Conservation (phyloP, 2,888 invertebrate genomes). For the Ichneumoninae sp. region DNA sequence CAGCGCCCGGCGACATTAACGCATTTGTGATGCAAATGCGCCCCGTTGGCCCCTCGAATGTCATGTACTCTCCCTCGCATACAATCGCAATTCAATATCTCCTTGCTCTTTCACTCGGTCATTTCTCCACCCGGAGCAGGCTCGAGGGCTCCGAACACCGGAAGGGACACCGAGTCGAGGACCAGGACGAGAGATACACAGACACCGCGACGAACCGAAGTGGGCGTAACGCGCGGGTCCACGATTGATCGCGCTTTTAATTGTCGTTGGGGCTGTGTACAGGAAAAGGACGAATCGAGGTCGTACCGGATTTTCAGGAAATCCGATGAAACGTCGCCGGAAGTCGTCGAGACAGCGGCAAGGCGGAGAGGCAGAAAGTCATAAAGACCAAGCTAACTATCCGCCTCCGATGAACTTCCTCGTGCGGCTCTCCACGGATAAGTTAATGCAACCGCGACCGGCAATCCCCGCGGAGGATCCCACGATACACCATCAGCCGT, state of each 20-base stretch:
- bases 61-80: slow-evolving; percentile 27
- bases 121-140: background rate
- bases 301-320: slow-evolving; percentile 19
- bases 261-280: slow-evolving; percentile 51
- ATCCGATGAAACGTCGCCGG: slow-evolving; percentile 19
- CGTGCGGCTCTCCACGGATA: background rate
- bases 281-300: slow-evolving; percentile 1
- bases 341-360: slow-evolving; percentile 4
- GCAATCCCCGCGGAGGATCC: background rate
- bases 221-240: slow-evolving; percentile 41
- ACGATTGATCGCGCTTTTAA: slow-evolving; percentile 69
- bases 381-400: background rate
- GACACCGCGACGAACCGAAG: slow-evolving; percentile 29
- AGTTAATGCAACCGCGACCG: background rate
- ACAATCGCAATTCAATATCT: slow-evolving; percentile 16
- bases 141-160: slow-evolving; percentile 26
- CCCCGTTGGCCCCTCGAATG: slow-evolving; percentile 38
- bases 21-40: slow-evolving; percentile 77
- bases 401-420: background rate
- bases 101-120: slow-evolving; percentile 35
- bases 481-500: background rate
- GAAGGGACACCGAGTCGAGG: slow-evolving; percentile 32
- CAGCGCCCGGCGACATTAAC: slow-evolving; percentile 70
- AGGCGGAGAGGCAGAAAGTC: slow-evolving; percentile 17
- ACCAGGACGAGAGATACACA: slow-evolving; percentile 10